These are phyloP conservation scores for Apodemia duryi DNA, from an alignment of 2,888 invertebrate genomes.

Conservation along the genomic window DNA sequence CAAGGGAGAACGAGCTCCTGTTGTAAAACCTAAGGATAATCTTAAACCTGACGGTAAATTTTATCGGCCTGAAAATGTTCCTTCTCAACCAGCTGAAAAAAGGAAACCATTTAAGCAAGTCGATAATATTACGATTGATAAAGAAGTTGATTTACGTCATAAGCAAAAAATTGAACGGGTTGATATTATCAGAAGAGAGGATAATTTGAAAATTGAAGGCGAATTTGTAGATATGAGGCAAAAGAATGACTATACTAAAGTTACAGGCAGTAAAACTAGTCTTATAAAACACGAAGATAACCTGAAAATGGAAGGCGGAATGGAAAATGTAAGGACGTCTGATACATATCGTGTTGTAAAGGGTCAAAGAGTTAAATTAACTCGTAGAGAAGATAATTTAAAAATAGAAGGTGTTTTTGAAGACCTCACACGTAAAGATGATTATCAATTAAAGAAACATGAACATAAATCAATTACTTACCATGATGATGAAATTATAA, in stretches of 20 bases:
- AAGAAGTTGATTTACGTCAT: constrained; percentile 48
- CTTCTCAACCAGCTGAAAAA: constrained; percentile 76
- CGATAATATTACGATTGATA: constrained; percentile 81
- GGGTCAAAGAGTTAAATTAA: constrained; percentile 76
- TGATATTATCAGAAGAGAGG: constrained; percentile 80
- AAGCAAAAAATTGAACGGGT: constrained; percentile 77
- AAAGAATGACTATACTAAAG: constrained; percentile 74
- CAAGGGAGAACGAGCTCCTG: constrained; percentile 80
- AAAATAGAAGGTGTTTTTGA: constrained; percentile 84
- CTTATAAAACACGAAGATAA: constrained; percentile 82
- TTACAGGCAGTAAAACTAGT: constrained; percentile 71
- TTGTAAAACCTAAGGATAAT: constrained; percentile 83
- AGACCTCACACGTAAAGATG: constrained; percentile 76
- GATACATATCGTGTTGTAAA: constrained; percentile 76
- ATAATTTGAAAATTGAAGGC: constrained; percentile 81
- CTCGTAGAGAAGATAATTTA: constrained; percentile 76
- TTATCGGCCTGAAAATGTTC: constrained; percentile 70
- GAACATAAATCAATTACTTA: constrained; percentile 78
- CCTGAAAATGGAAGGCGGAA: constrained; percentile 81
- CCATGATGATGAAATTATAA: constrained; percentile 66
- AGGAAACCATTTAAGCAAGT: constrained; percentile 75
- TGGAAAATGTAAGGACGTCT: constrained; percentile 73
- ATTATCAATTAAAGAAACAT: constrained; percentile 76
- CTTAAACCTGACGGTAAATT: constrained; percentile 79
- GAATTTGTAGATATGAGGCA: constrained; percentile 78